phyloP scores from a whole-genome alignment of 92 coral and sea anemone species.

The Chrysogorgia sp. region DNA sequence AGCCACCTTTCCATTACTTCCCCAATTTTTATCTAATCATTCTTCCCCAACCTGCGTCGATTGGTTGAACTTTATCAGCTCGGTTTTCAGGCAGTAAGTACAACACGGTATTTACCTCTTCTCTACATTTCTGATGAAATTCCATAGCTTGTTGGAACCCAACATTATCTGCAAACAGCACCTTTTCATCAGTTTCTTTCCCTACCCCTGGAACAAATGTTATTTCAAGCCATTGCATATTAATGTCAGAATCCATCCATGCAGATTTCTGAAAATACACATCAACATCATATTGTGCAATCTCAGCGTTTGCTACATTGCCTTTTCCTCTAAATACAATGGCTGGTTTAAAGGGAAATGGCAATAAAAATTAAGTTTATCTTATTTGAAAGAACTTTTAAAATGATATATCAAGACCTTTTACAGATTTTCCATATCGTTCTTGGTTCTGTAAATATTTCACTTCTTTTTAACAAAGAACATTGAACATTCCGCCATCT shows the following conservation, averaged over 20 bases:
- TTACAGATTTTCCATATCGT: too few species aligned
- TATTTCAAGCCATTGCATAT: conserved; percentile 48
- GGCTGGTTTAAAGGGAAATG: too few species aligned
- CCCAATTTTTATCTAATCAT: conserved; percentile 50
- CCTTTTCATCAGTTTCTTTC: conserved; percentile 53
- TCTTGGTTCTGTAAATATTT: too few species aligned
- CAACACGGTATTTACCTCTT: conserved; percentile 43
- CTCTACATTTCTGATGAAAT: conserved; percentile 58
- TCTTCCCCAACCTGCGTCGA: conserved; percentile 52
- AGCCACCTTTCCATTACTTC: conserved; percentile 58
- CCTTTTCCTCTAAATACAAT: conserved; percentile 66
- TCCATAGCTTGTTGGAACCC: conserved; percentile 32
- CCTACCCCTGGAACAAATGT: conserved; percentile 50
- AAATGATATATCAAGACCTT: too few species aligned
- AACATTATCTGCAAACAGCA: conserved; percentile 46
- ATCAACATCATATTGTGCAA: conserved; percentile 48
- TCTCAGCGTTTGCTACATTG: conserved; percentile 30
- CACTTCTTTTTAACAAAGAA: too few species aligned
- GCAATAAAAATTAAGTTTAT: too few species aligned
- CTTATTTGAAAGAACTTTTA: too few species aligned
- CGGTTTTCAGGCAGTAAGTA: conserved; percentile 49
- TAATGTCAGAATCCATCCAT: conserved; percentile 49
- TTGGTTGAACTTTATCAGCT: conserved; percentile 49
- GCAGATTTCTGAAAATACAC: conserved; percentile 54
- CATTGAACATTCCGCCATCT: too few species aligned